Percentiles rank a stretch among this genome's conserved stretches.
phyloP scores from a whole-genome alignment of 2,797 vertebrate genomes.

The Epinephelus coioides region DNA sequence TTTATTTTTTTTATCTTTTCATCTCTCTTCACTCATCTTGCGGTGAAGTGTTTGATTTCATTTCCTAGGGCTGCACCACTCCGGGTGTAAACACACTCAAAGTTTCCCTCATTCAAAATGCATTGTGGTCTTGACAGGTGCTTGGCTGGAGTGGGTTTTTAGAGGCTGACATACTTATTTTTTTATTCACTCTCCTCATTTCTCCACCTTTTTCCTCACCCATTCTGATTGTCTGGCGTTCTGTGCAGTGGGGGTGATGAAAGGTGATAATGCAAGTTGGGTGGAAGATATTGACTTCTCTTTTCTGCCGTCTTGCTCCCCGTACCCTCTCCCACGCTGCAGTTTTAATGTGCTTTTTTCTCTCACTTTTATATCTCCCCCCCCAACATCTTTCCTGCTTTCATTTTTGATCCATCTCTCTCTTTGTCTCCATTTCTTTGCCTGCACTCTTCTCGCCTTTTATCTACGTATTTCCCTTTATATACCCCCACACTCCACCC shows the following conservation, averaged over 20 bases:
- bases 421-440: conserved; percentile 44
- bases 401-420: conserved; percentile 53
- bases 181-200: conserved; percentile 67
- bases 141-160: conserved; percentile 60
- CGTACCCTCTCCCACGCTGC: conserved; percentile 28
- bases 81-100: conserved; percentile 57
- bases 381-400: conserved; percentile 24
- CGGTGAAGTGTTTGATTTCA: conserved; percentile 54
- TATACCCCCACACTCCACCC: conserved; percentile 24
- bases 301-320: conserved; percentile 44
- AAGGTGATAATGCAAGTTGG: conserved; percentile 76
- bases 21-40: conserved; percentile 45
- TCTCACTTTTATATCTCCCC: conserved; percentile 31
- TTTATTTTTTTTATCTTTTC: conserved; percentile 33
- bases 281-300: conserved; percentile 71
- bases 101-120: conserved; percentile 67
- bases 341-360: conserved; percentile 42
- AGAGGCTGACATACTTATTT: conserved; percentile 54
- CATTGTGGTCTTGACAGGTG: conserved; percentile 73
- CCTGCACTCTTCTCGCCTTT: conserved; percentile 25
- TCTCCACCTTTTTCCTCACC: conserved; percentile 62
- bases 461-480: conserved; percentile 37
- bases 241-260: conserved; percentile 57
- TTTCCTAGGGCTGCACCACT: conserved; percentile 42
- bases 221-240: conserved; percentile 55